These are phyloP conservation scores for Dendrocincla tyrannina DNA, from an alignment of 2,797 vertebrate genomes.

Conservation along the genomic window DNA sequence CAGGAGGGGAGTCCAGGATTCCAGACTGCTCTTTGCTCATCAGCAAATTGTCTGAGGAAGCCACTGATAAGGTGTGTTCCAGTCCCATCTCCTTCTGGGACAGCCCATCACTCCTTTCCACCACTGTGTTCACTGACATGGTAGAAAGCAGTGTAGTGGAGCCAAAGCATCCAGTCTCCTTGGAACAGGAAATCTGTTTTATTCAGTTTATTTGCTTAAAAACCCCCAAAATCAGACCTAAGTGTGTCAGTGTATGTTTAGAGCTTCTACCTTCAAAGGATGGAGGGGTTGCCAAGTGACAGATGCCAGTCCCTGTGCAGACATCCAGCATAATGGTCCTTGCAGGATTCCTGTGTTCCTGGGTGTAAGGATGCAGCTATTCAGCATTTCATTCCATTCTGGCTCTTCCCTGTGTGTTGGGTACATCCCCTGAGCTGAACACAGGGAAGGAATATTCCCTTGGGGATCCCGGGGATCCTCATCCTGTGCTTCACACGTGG, in stretches of 20 bases:
- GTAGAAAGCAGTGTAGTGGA: not conserved
- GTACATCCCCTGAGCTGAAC: not conserved
- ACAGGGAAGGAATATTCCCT: rapidly evolving
- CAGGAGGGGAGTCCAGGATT: not conserved
- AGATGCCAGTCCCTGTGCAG: not conserved
- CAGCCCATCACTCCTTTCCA: not conserved
- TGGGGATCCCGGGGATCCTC: not conserved
- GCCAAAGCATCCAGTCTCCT: not conserved
- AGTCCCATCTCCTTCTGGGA: not conserved
- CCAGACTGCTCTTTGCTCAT: not conserved
- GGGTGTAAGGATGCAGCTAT: not conserved
- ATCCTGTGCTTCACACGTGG: not conserved
- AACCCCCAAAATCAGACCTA: not conserved
- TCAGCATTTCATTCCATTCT: not conserved
- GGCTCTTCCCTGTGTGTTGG: not conserved
- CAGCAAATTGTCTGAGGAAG: not conserved
- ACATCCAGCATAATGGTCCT: not conserved
- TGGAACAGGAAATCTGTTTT: not conserved
- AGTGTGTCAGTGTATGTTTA: not conserved
- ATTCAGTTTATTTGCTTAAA: not conserved
- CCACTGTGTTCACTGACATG: rapidly evolving
- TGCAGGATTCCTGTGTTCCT: not conserved
- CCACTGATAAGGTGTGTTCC: not conserved
- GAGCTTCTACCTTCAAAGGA: not conserved
- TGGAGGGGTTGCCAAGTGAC: not conserved